Evolutionary conservation across 2,888 invertebrate species (phyloP).

Genomic region (Athalia rosae): DNA sequence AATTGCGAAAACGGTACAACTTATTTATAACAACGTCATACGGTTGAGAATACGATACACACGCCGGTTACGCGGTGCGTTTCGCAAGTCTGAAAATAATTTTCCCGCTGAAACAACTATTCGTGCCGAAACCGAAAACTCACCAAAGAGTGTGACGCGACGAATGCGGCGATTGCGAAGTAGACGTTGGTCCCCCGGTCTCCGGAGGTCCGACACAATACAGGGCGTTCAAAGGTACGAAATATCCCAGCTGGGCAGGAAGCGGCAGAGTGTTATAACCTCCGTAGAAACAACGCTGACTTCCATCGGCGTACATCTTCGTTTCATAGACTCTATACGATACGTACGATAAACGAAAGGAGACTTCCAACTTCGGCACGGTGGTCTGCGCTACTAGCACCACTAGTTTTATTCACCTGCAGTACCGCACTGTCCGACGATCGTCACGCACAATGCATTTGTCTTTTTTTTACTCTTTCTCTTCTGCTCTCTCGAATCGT

Average conservation of each 20-base stretch:
- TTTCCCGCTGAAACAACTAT: neutral
- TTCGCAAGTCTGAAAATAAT: neutral
- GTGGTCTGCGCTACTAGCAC: too few relatives aligned
- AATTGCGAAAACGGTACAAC: neutral
- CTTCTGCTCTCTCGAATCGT: neutral
- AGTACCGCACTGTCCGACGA: neutral
- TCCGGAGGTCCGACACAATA: conserved; percentile 55
- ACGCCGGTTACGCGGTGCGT: neutral
- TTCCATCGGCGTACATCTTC: conserved; percentile 55
- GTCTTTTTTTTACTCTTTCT: neutral
- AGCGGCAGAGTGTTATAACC: conserved; percentile 58
- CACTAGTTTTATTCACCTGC: neutral
- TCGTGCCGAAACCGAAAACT: conserved; percentile 47
- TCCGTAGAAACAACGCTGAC: conserved; percentile 56
- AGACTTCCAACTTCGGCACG: too few relatives aligned
- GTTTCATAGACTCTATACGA: neutral
- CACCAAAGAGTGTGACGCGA: conserved; percentile 58
- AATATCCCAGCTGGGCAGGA: conserved; percentile 64
- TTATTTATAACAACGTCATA: neutral
- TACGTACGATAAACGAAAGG: neutral
- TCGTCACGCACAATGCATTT: conserved; percentile 10
- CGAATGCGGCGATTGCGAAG: conserved; percentile 53
- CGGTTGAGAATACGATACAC: neutral
- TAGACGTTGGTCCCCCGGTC: conserved; percentile 53
- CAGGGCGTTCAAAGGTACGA: conserved; percentile 61